Percentiles rank a stretch among this genome's conserved stretches.
phyloP scores from a whole-genome alignment of 2,888 invertebrate species.

The Gymnosoma rotundatum region DNA sequence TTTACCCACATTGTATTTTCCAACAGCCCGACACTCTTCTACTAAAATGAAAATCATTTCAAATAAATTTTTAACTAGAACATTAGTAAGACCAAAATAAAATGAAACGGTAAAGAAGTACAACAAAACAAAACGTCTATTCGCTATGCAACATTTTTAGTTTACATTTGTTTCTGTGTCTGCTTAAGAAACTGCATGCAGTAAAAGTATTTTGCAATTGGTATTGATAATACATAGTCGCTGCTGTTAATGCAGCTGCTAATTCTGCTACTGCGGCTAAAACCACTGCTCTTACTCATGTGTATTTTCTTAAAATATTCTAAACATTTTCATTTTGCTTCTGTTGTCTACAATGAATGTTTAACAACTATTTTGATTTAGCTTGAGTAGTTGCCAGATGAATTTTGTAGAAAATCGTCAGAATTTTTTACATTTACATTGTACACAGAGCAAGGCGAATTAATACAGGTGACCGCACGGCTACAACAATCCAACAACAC shows the following conservation, averaged over 20 bases:
- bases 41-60: constrained; percentile 51
- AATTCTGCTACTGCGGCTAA: neutral
- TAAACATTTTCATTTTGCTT: constrained; percentile 12
- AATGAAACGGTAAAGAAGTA: constrained; percentile 2
- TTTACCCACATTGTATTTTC: constrained; percentile 29
- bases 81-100: constrained; percentile 31
- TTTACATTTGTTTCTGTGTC: constrained; percentile 10
- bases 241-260: constrained; percentile 37
- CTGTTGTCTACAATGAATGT: neutral
- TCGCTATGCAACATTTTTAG: constrained; percentile 43
- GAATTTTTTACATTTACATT: no score
- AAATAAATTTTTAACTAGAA: constrained; percentile 35
- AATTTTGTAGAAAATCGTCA: no score
- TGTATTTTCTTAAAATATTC: neutral
- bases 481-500: no score
- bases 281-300: no score
- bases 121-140: constrained; percentile 10
- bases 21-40: constrained; percentile 58
- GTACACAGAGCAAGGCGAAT: no score
- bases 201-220: neutral
- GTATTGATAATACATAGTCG: neutral
- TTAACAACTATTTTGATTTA: neutral
- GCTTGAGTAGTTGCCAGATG: neutral
- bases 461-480: no score
- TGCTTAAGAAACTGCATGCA: constrained; percentile 2